These are phyloP conservation scores for Brienomyrus longianalis DNA, from an alignment of 2,113 vertebrate species.

Conservation along the genomic window DNA sequence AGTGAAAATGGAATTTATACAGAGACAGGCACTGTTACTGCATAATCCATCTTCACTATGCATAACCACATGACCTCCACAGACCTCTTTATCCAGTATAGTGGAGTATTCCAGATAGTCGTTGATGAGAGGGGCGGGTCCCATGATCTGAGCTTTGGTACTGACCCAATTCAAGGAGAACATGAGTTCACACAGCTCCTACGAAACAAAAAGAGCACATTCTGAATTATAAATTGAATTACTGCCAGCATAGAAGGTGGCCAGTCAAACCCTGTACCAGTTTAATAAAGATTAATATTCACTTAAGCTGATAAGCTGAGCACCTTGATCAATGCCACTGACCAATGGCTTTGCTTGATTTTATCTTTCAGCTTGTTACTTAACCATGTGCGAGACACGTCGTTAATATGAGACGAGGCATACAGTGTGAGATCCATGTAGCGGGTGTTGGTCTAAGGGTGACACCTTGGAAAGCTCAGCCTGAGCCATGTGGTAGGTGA, in stretches of 20 bases:
- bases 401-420: not conserved
- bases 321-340: not conserved
- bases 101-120: constrained; percentile 82
- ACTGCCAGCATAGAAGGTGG: not conserved
- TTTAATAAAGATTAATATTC: not conserved
- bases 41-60: not conserved
- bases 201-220: constrained; percentile 30
- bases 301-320: not conserved
- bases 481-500: constrained; percentile 86
- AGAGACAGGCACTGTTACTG: not conserved
- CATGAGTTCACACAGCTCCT: constrained; percentile 84
- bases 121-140: constrained; percentile 86
- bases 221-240: not conserved
- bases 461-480: constrained; percentile 76
- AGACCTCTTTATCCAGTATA: constrained; percentile 86
- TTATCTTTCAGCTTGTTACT: not conserved
- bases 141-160: constrained; percentile 78
- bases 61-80: constrained; percentile 19
- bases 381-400: not conserved
- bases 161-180: constrained; percentile 94
- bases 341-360: too few species aligned
- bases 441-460: not conserved
- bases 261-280: not conserved
- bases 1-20: not conserved
- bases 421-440: not conserved